Evolutionary conservation across 2,888 invertebrate species (phyloP).

Genomic region (Achlya flavicornis): DNA sequence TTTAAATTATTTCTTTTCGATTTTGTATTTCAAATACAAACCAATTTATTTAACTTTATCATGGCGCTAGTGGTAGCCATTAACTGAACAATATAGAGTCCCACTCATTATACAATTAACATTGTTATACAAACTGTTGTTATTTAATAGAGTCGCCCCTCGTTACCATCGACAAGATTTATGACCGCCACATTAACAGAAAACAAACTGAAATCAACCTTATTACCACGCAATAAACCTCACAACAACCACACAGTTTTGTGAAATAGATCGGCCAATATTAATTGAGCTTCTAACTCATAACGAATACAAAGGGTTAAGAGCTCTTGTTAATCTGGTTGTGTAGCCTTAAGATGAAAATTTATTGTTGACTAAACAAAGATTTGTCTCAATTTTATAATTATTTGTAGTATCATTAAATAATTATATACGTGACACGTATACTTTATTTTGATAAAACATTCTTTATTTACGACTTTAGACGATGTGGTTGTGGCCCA

Average conservation of each 20-base stretch:
- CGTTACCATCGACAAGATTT: slow-evolving; percentile 31
- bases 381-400: slow-evolving; percentile 43
- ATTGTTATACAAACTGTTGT: slow-evolving; percentile 26
- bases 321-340: neutral
- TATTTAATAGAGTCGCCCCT: slow-evolving; percentile 33
- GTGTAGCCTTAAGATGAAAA: slow-evolving; percentile 28
- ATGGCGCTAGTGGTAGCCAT: neutral
- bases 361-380: slow-evolving; percentile 25
- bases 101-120: slow-evolving; percentile 38
- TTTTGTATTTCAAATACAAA: neutral
- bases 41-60: neutral
- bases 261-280: neutral
- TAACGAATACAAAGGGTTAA: neutral
- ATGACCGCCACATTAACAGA: slow-evolving; percentile 20
- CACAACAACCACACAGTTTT: slow-evolving; percentile 12
- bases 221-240: slow-evolving; percentile 5
- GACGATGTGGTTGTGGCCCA: no score
- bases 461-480: no score
- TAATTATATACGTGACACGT: neutral
- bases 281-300: neutral
- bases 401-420: slow-evolving; percentile 6
- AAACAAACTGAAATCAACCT: slow-evolving; percentile 20
- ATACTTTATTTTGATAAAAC: no score
- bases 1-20: neutral
- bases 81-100: neutral